Evolutionary conservation across 2,113 vertebrate species (phyloP).

Genomic region (Spea multiplicata): DNA sequence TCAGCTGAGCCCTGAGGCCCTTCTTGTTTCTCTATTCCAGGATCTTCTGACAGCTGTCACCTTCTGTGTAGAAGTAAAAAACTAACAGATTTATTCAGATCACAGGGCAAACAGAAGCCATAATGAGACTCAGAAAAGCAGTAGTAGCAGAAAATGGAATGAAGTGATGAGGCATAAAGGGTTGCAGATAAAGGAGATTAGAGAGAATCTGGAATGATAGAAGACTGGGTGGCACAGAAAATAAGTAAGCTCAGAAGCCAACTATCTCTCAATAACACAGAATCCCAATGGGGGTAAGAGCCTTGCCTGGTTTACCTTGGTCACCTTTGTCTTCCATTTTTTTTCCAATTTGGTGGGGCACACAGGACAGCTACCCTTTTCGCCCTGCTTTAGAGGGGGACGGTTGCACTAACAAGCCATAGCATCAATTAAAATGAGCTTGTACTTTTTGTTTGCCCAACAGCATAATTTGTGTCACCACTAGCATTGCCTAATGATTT

Average conservation of each 20-base stretch:
- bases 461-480: too few species aligned
- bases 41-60: conserved; percentile 45
- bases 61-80: conserved; percentile 32
- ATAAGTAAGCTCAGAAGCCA: not conserved
- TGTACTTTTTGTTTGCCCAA: too few species aligned
- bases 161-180: conserved; percentile 23
- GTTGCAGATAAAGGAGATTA: conserved; percentile 11
- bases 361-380: too few species aligned
- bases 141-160: conserved; percentile 26
- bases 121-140: conserved; percentile 22
- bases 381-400: too few species aligned
- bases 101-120: conserved; percentile 34
- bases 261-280: too few species aligned
- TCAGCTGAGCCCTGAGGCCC: conserved; percentile 36
- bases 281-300: not conserved
- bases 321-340: too few species aligned
- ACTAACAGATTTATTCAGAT: conserved; percentile 44
- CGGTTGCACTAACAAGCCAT: too few species aligned
- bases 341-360: too few species aligned
- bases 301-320: too few species aligned
- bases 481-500: too few species aligned
- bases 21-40: conserved; percentile 42
- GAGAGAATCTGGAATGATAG: conserved; percentile 7
- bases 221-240: conserved; percentile 18
- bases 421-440: too few species aligned